Conservation (phyloP, 2,797 vertebrate genomes). For the Hyperoplus immaculatus region DNA sequence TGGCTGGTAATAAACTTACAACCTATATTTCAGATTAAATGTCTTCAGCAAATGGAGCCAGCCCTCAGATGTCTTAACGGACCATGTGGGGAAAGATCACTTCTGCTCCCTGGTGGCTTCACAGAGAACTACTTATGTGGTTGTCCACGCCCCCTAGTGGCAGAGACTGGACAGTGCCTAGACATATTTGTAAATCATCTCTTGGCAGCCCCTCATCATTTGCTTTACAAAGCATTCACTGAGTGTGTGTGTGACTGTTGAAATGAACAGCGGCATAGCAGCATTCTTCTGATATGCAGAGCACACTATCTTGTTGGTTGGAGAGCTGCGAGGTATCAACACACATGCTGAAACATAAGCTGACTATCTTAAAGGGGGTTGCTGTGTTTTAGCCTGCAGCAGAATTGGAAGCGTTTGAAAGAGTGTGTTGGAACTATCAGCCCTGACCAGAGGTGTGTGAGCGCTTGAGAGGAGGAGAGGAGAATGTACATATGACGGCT, state of each 20-base stretch:
- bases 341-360: conserved; percentile 53
- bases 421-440: conserved; percentile 68
- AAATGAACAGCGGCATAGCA: conserved; percentile 36
- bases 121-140: conserved; percentile 4
- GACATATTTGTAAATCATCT: conserved; percentile 6
- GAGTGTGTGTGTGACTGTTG: conserved; percentile 31
- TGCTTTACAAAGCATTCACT: conserved; percentile 35
- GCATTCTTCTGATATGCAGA: conserved; percentile 52
- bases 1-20: conserved; percentile 85
- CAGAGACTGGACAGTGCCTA: background rate
- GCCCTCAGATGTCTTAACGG: conserved; percentile 38
- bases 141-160: conserved; percentile 67
- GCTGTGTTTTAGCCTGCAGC: conserved; percentile 69
- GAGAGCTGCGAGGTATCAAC: conserved; percentile 44
- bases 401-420: conserved; percentile 74
- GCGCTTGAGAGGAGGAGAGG: conserved; percentile 38
- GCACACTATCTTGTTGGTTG: conserved; percentile 24
- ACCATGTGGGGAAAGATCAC: conserved; percentile 53
- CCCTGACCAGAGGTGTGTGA: conserved; percentile 69
- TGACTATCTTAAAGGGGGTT: conserved; percentile 53
- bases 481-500: conserved; percentile 42
- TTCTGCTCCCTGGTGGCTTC: conserved; percentile 81
- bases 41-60: conserved; percentile 82
- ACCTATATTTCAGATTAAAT: conserved; percentile 85
- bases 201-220: conserved; percentile 48